These are phyloP conservation scores for Caenorhabditis sp. DNA, from an alignment of 2,888 invertebrate genomes.

Conservation along the genomic window DNA sequence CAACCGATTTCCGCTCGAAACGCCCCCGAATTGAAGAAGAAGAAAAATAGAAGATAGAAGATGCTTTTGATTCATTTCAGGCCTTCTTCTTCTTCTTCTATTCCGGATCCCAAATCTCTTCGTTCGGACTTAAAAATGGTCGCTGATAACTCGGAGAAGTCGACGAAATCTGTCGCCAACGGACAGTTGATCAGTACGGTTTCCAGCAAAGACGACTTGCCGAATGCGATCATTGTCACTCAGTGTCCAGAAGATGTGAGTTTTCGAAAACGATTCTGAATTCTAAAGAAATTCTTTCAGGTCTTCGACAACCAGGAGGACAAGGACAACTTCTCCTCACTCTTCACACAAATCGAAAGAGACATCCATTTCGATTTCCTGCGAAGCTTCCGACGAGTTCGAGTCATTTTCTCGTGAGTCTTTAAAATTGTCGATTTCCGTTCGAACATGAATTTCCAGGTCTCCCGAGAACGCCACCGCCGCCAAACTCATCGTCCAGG, in stretches of 20 bases:
- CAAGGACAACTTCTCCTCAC: constrained; percentile 88
- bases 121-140: constrained; percentile 54
- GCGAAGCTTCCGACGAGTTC: constrained; percentile 88
- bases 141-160: constrained; percentile 63
- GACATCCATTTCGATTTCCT: constrained; percentile 95
- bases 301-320: constrained; percentile 77
- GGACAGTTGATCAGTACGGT: constrained; percentile 64
- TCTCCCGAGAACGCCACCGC: constrained; percentile 82
- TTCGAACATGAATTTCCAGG: constrained; percentile 54
- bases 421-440: constrained; percentile 26
- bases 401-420: constrained; percentile 73
- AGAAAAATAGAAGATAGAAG: constrained; percentile 28
- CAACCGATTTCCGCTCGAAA: constrained; percentile 38
- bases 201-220: constrained; percentile 79
- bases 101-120: background rate
- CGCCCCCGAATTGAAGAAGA: too few species aligned
- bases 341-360: constrained; percentile 91
- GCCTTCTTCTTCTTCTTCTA: constrained; percentile 9
- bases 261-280: background rate
- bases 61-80: constrained; percentile 46
- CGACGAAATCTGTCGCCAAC: constrained; percentile 61
- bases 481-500: constrained; percentile 81
- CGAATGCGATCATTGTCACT: constrained; percentile 82
- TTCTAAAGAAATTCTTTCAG: constrained; percentile 52
- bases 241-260: constrained; percentile 76